Base-by-base conservation (phyloP, 2,888 invertebrate species). In the Embidobia sp. region DNA sequence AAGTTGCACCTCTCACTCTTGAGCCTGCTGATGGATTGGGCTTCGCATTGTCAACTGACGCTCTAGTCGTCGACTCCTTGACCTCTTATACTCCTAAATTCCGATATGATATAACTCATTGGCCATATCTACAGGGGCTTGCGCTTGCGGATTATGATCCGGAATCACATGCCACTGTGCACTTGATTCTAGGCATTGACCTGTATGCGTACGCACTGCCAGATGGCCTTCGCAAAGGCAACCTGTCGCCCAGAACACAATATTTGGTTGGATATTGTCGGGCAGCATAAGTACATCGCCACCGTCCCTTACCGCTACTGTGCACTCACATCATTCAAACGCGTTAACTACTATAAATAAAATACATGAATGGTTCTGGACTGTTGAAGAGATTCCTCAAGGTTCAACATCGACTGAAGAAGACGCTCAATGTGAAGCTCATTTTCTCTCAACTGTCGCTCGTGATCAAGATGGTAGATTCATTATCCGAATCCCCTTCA, bases 331-430 rank as follows among this genome's bases (percentile, higher is more conserved):
- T n/a, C n/a, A n/a, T n/a, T n/a, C n/a, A n/a, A n/a, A n/a, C n/a
- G n/a, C n/a, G n/a, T n/a, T n/a, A n/a, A n/a, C n/a, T n/a, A n/a
- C n/a, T n/a, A n/a, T n/a, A n/a, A n/a, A 27, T 11, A 11, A 15
- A n/a, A 1, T 15, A 1, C 8, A 29, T 5, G 13, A 11, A 16
- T 16, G 15, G 13, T 46, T 46, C 22, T 46, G 46, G 46, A 10
- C 11, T 8, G 27, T 27, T 7, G 46, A 46, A 15, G 46, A 46
- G n/a, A n/a, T n/a, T n/a, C n/a, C n/a, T n/a, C n/a, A n/a, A n/a
- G n/a, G n/a, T n/a, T n/a, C n/a, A n/a, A n/a, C n/a, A n/a, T n/a
- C n/a, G n/a, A n/a, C n/a, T n/a, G n/a, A n/a, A n/a, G n/a, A n/a
- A n/a, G n/a, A n/a, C n/a, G n/a, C n/a, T n/a, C n/a, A n/a, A n/a